Evolutionary conservation across 2,113 vertebrate genomes (phyloP).

Genomic region (Brachirus orientalis): DNA sequence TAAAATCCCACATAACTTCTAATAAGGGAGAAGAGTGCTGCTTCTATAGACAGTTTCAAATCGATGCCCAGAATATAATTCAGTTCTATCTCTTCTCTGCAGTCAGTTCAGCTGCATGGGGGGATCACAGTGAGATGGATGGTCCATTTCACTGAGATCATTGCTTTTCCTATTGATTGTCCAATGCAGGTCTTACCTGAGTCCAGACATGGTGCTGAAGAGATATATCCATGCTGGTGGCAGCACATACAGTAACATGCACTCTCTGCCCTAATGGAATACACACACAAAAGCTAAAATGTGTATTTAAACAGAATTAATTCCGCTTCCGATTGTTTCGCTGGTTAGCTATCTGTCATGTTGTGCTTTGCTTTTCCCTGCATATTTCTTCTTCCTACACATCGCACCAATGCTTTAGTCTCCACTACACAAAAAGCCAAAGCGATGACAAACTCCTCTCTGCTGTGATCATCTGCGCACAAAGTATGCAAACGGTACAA

Average conservation of each 20-base stretch:
- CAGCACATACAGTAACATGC: constrained; percentile 41
- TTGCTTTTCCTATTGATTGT: constrained; percentile 72
- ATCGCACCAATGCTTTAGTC: background rate
- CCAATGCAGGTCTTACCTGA: constrained; percentile 46
- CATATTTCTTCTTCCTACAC: background rate
- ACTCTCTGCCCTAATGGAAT: constrained; percentile 13
- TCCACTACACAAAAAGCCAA: background rate
- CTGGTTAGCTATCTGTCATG: no score
- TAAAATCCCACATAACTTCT: constrained; percentile 21
- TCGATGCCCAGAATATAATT: constrained; percentile 65
- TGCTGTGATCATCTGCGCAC: no score
- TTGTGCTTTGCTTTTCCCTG: background rate
- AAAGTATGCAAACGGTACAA: background rate
- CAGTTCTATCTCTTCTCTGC: constrained; percentile 52
- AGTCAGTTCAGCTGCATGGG: constrained; percentile 36
- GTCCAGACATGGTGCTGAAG: constrained; percentile 42
- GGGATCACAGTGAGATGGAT: constrained; percentile 66
- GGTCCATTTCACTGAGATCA: constrained; percentile 66
- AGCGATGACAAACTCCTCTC: background rate
- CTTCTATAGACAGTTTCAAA: constrained; percentile 50
- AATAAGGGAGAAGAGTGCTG: constrained; percentile 21
- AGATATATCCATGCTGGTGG: constrained; percentile 24
- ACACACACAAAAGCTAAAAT: constrained; percentile 21
- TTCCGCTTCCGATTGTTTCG: no score
- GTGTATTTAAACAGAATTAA: no score